Percentiles rank a stretch among this genome's conserved stretches.
phyloP scores from a whole-genome alignment of 2,113 vertebrate genomes.

The Danionella cerebrum region DNA sequence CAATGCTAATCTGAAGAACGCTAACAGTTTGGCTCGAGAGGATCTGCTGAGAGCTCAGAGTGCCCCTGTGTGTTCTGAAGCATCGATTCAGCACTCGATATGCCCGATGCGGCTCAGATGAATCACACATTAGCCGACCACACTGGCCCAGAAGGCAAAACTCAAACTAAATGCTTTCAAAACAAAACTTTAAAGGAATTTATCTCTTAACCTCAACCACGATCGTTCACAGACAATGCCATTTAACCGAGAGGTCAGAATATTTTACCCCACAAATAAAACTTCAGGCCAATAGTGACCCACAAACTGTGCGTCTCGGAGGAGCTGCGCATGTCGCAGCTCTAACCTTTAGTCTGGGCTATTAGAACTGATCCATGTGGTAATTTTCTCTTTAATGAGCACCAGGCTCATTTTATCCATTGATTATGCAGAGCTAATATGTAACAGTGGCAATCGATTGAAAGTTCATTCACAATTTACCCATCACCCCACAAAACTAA shows the following conservation, averaged over 20 bases:
- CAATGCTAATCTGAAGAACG: slow-evolving; percentile 15
- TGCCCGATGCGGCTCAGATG: slow-evolving; percentile 24
- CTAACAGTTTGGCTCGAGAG: neutral
- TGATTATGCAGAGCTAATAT: slow-evolving; percentile 71
- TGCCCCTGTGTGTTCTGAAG: slow-evolving; percentile 13
- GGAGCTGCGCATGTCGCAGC: slow-evolving; percentile 2
- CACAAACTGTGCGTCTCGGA: neutral
- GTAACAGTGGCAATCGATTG: slow-evolving; percentile 60
- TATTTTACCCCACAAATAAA: neutral
- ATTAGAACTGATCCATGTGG: slow-evolving; percentile 24
- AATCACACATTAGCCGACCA: slow-evolving; percentile 23
- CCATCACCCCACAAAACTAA: slow-evolving; percentile 58
- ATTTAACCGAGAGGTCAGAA: neutral
- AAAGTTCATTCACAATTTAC: slow-evolving; percentile 52
- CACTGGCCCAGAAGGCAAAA: neutral
- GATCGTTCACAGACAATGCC: neutral
- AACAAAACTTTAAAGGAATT: neutral
- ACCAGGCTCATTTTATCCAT: slow-evolving; percentile 54
- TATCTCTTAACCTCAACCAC: neutral
- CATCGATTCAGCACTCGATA: slow-evolving; percentile 16
- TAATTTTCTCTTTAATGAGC: slow-evolving; percentile 41
- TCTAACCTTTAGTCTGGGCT: slow-evolving; percentile 23
- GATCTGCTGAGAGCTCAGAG: neutral
- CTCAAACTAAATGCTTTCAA: neutral
- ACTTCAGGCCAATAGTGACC: neutral